Conservation (phyloP, 1,140 invertebrate species). For the Aradophagus sp. region DNA sequence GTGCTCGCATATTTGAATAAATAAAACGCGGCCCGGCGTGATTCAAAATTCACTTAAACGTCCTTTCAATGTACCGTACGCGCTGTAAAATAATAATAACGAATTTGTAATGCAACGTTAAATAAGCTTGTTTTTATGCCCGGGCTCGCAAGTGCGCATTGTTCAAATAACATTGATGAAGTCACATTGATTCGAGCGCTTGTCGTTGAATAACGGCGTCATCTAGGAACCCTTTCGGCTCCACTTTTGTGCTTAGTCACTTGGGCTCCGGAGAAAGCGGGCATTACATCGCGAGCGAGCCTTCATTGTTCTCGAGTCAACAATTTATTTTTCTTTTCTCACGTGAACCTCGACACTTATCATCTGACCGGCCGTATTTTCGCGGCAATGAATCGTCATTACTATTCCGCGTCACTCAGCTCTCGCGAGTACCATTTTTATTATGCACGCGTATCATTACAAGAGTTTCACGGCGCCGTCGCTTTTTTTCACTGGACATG, state of each 20-base stretch:
- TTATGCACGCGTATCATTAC: neutral
- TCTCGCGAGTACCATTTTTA: constrained; percentile 12
- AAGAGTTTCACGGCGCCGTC: too few relatives aligned
- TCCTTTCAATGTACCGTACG: neutral
- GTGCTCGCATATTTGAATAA: constrained; percentile 35
- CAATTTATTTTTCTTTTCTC: constrained; percentile 55
- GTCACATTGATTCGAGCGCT: constrained; percentile 54
- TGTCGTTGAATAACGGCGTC: constrained; percentile 53
- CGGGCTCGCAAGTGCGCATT: constrained; percentile 40
- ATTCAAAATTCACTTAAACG: constrained; percentile 32
- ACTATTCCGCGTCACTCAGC: constrained; percentile 1
- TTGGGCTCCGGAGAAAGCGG: constrained; percentile 45
- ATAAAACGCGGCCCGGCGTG: constrained; percentile 7
- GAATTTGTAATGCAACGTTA: constrained; percentile 25
- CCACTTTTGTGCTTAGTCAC: constrained; percentile 55
- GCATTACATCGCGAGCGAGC: constrained; percentile 51
- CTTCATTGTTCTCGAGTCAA: constrained; percentile 57
- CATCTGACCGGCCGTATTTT: constrained; percentile 37
- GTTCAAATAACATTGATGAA: constrained; percentile 42
- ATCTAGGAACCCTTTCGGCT: constrained; percentile 52
- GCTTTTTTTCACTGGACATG: too few relatives aligned
- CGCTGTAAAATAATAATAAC: constrained; percentile 26
- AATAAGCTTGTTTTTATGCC: constrained; percentile 32
- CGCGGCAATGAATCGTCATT: constrained; percentile 24
- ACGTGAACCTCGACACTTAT: constrained; percentile 39